Base-by-base conservation (phyloP, 2,797 vertebrate species). In the Diplodus sargus region DNA sequence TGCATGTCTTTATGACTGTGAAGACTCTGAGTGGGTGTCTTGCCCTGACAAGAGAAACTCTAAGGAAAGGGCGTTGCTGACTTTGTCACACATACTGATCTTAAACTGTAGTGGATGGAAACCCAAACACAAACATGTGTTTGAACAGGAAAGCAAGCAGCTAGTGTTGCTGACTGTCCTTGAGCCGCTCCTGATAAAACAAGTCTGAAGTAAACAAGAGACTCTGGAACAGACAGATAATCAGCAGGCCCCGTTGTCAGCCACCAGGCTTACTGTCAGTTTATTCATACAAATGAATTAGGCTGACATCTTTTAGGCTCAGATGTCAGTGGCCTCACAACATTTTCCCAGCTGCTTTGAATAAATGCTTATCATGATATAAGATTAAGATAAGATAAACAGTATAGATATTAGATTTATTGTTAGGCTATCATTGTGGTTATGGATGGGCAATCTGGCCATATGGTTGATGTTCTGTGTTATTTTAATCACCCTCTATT, bases 111-210 rank as follows among this genome's bases (percentile, higher is more conserved):
- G 68, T 82, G 77, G 71, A 67, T 43, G 84, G 68, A 85, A 86
- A 64, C 52, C 9, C 60, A 76, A 84, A 85, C 72, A 73, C 78
- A 76, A 84, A 79, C 75, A 66, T 76, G 45, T 86, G 82, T 90
- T 88, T 85, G 80, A 83, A 83, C 84, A 86, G 78, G 83, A 87
- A 88, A 83, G 63, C 58, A 12, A 76, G 79, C 70, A 20, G 66
- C 52, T 76, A 10, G 79, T 78, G 72, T 59, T 14, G 62, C 74
- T 51, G 81, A 69, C 68, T 70, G 87, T 77, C 89, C 90, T 89
- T 81, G 68, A 86, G 62, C 70, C 2, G 25, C 79, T 90, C 15
- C 76, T 85, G 85, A 91, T 90, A 86, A 93, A 84, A 85, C 72
- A 62, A 75, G 82, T 58, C 17, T 23, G 58, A 65, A 45, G 75